Conservation (phyloP, 2,113 vertebrate genomes). For the Raja brachyura region DNA sequence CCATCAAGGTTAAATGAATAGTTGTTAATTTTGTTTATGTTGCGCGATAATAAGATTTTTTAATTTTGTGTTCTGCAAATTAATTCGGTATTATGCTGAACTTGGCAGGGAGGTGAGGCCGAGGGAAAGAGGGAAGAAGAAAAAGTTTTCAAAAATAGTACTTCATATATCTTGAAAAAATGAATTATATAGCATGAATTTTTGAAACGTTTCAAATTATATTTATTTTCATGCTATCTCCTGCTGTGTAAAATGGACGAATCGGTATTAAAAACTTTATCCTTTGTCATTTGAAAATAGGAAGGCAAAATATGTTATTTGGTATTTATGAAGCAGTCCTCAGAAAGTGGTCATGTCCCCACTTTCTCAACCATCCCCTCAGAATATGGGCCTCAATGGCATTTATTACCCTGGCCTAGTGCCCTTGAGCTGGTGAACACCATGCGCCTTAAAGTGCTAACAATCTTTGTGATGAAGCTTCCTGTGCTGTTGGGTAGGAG, state of each 20-base stretch:
- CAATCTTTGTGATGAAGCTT: no score
- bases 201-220: background rate
- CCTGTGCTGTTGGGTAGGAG: no score
- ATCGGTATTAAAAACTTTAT: no score
- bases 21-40: constrained; percentile 5
- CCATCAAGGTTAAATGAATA: background rate
- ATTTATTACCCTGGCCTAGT: no score
- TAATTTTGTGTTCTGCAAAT: background rate
- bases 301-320: background rate
- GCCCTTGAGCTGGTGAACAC: no score
- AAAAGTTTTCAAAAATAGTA: background rate
- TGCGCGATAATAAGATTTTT: background rate
- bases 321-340: background rate
- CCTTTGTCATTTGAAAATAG: background rate
- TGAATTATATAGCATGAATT: background rate
- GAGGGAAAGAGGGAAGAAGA: no score
- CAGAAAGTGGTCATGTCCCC: background rate
- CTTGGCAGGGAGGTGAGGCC: background rate
- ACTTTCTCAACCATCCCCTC: no score
- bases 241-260: background rate
- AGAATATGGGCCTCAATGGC: no score
- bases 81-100: background rate
- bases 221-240: background rate
- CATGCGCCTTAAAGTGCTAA: no score
- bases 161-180: background rate